These are phyloP conservation scores for Scomber scombrus DNA, from an alignment of 2,113 vertebrate genomes.

Conservation along the genomic window DNA sequence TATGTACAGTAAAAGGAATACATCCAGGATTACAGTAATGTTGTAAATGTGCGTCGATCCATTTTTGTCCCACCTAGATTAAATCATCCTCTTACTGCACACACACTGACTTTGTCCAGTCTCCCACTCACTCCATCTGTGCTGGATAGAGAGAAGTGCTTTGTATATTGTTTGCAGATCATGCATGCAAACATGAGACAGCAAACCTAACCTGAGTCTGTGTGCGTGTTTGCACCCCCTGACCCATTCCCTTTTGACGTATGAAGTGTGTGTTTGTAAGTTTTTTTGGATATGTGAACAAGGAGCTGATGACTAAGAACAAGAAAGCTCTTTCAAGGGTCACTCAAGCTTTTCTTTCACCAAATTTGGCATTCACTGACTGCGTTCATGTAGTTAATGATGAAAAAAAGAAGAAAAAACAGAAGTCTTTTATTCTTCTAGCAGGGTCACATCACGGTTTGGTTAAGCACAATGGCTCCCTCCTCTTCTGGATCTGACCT, in stretches of 20 bases:
- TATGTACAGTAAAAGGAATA: no score
- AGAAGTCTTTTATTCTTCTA: not conserved
- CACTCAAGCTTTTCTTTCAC: not conserved
- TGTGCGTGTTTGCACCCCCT: not conserved
- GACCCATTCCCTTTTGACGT: not conserved
- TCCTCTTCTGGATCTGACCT: slow-evolving; percentile 11
- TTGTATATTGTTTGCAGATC: slow-evolving; percentile 14
- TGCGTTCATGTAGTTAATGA: not conserved
- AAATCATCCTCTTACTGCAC: not conserved
- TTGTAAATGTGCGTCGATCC: not conserved
- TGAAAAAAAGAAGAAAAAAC: not conserved
- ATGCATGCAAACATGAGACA: not conserved
- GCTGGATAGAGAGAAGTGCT: not conserved
- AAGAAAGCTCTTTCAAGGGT: not conserved
- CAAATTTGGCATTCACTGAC: not conserved
- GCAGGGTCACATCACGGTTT: slow-evolving; percentile 4
- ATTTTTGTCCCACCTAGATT: not conserved
- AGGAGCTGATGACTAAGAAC: slow-evolving; percentile 12
- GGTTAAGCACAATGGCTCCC: slow-evolving; percentile 2
- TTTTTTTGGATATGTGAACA: not conserved
- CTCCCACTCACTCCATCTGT: slow-evolving; percentile 30
- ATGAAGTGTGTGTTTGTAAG: not conserved
- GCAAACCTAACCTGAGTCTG: not conserved
- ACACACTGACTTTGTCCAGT: not conserved
- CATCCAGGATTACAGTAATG: not conserved